Base-by-base conservation (phyloP, 2,888 invertebrate genomes). In the Lasioglossum calceatum region DNA sequence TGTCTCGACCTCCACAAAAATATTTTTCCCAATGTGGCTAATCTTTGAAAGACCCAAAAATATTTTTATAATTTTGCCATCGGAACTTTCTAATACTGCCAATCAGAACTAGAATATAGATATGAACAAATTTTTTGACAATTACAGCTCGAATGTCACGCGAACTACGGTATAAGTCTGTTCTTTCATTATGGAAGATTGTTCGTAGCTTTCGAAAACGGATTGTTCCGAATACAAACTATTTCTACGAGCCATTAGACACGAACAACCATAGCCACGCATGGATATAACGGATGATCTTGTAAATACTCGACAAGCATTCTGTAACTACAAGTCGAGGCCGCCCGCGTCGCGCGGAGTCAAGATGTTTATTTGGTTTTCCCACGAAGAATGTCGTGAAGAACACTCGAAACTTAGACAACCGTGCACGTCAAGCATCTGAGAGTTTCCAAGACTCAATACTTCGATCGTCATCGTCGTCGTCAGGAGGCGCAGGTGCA, bases 351-450 rank as follows among this genome's bases (percentile, higher is more conserved):
- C 85, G 92, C 85, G 92, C 78, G 82, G 81, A 79, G 89, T 94
- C 90, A 89, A 94, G 94, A 94, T 94, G 94, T 94, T 94, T 94
- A 94, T 94, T 94, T 94, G 94, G 92, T 91, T 94, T 94, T 94
- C 94, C 94, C 94, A 94, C 94, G 94, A 93, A 92, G 93, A 93
- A 93, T 93, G 92, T 91, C 88, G 84, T 92, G 90, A 89, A 93
- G 93, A 86, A 92, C 89, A 79, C 91, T 91, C 86, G 85, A 89
- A 88, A 90, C 88, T 86, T 85, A 86, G 85, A 82, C 80, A 82
- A 83, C 84, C 86, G 86, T 84, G 88, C 81, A 74, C 84, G 85
- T 89, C 90, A 81, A 89, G 91, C 88, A 85, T 81, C 90, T 89
- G 83, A 90, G 91, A 91, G 91, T 92, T 92, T 93, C 91, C 91